Evolutionary conservation across 2,797 vertebrate genomes (phyloP), one percentile per base, ranked within the genome.

Genomic region (Halcyon smyrnensis): DNA sequence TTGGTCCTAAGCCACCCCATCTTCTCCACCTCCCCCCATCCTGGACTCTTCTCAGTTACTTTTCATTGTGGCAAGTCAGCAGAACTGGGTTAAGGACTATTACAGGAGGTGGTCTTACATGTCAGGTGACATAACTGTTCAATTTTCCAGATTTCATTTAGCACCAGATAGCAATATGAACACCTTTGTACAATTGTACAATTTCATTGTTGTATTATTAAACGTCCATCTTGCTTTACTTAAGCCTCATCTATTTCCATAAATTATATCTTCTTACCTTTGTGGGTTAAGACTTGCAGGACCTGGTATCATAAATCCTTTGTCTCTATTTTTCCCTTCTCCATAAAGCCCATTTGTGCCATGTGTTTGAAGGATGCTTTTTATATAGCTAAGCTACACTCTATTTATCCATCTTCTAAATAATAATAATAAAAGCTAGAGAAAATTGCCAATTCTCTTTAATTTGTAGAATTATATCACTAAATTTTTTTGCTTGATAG

Each of bases 1-100:
- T 67, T 3, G 0, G 30, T 3, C 7, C 10, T 34, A 36, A 19
- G 12, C 5, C 15, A 54, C 24, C 12, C 7, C 25, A 16, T 24
- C 28, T 87, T 43, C 30, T 70, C 14, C 37, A 14, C 12, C 5
- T 68, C 15, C 18, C 6, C 46, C n/a, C 23, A 79, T 30, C 30
- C 34, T 57, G 45, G 51, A 14, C 12, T 63, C 46, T 53, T 76
- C 28, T 65, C 2, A 0, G 12, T 19, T 56, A 5, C 15, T 60
- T 57, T 53, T 45, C 19, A 4, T 20, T 21, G 28, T 15, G 34
- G 5, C 5, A 46, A 62, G 43, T 27, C 60, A 81, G 50, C 7
- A 82, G 28, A 69, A 81, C 21, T 5, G 6, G 24, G 6, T 28
- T 87, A 71, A 82, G 41, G 28, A 63, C 27, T 75, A 28, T 37